Conservation (phyloP, 2,113 vertebrate genomes). For the Naja naja region DNA sequence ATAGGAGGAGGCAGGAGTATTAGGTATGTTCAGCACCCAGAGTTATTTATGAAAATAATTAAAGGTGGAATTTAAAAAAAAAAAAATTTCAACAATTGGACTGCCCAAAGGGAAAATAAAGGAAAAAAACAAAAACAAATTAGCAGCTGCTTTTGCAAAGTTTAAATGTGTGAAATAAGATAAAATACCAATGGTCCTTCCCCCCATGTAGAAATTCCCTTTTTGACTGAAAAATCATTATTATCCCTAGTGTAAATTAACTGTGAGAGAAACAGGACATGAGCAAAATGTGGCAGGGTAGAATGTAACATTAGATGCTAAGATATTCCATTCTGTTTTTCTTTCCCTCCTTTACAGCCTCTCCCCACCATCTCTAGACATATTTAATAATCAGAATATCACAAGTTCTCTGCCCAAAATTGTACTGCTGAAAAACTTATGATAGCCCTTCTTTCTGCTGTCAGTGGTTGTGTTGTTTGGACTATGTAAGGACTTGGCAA, state of each 20-base stretch:
- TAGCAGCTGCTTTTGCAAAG: background rate
- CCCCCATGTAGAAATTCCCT: background rate
- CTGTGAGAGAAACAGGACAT: background rate
- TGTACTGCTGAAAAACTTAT: background rate
- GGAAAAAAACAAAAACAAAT: background rate
- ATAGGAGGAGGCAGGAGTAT: background rate
- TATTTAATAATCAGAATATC: background rate
- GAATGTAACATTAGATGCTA: background rate
- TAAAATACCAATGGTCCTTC: background rate
- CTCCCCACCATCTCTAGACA: background rate
- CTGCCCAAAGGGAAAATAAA: background rate
- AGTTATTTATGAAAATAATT: background rate
- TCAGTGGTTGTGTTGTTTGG: background rate
- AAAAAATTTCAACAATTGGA: background rate
- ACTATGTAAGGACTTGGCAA: background rate
- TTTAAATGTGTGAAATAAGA: background rate
- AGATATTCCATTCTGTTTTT: background rate
- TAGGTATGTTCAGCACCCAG: background rate
- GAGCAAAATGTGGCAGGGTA: background rate
- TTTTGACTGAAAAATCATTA: background rate
- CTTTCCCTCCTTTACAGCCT: background rate
- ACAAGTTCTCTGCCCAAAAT: background rate
- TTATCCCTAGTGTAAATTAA: background rate
- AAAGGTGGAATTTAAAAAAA: background rate
- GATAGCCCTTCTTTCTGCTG: background rate